Evolutionary conservation across 1,140 invertebrate species (phyloP).

Genomic region (Drosophila lowei): DNA sequence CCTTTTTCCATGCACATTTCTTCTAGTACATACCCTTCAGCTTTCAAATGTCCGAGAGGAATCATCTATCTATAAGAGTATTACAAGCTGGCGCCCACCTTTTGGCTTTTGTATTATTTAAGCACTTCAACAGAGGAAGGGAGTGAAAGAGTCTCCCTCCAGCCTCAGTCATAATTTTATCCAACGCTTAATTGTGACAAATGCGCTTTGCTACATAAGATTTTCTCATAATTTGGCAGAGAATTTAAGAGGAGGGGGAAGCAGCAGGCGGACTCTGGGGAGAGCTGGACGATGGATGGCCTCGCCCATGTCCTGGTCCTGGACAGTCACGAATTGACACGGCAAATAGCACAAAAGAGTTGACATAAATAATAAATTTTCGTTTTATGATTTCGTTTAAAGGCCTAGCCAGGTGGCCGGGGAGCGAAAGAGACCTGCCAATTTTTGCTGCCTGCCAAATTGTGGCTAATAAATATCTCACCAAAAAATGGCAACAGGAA

Average conservation of each 20-base stretch:
- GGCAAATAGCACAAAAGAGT: slow-evolving; percentile 81
- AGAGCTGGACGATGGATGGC: slow-evolving; percentile 16
- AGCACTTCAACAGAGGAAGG: slow-evolving; percentile 29
- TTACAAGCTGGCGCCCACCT: too few species aligned
- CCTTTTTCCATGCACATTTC: too few species aligned
- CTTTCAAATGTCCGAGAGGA: too few species aligned
- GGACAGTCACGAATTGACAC: slow-evolving; percentile 49
- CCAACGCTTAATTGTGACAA: slow-evolving; percentile 79
- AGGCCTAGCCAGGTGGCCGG: slow-evolving; percentile 17
- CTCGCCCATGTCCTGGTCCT: slow-evolving; percentile 24
- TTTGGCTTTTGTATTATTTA: slow-evolving; percentile 41
- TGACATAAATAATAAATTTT: slow-evolving; percentile 81
- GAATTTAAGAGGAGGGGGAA: slow-evolving; percentile 45
- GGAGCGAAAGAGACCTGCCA: slow-evolving; percentile 54
- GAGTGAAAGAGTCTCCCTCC: not conserved
- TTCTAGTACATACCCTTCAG: too few species aligned
- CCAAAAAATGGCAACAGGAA: slow-evolving; percentile 43
- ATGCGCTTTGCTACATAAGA: slow-evolving; percentile 67
- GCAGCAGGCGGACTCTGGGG: not conserved
- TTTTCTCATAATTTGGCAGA: slow-evolving; percentile 70
- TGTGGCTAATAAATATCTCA: slow-evolving; percentile 81
- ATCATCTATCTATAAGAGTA: too few species aligned
- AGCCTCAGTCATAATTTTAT: slow-evolving; percentile 46
- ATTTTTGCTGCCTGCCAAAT: slow-evolving; percentile 77
- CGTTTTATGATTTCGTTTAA: slow-evolving; percentile 71